These are phyloP conservation scores for Aurelia aurita complex sp. Pacific DNA, from an alignment of 30 jellyfish, hydroid and myxozoan species.

Conservation along the genomic window DNA sequence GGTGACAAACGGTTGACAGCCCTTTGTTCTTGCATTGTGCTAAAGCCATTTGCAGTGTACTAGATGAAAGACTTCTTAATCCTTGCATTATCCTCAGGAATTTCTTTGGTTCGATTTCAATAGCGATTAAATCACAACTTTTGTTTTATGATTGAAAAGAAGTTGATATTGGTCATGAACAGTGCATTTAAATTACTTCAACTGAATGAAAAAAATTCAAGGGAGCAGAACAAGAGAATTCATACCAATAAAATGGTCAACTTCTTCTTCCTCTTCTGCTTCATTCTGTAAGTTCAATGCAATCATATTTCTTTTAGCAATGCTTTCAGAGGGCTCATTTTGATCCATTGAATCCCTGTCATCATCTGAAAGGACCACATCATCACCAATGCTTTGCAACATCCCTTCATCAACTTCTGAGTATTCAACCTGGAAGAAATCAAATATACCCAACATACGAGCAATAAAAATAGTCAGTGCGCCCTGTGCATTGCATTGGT, in stretches of 20 bases:
- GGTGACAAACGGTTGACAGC: too few species aligned
- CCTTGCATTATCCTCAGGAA: too few species aligned
- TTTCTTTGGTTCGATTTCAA: too few species aligned
- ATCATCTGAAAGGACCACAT: constrained; percentile 47
- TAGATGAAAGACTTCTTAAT: too few species aligned
- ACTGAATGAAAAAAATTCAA: not conserved
- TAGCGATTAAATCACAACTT: too few species aligned
- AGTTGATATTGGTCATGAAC: too few species aligned
- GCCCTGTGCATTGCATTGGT: too few species aligned
- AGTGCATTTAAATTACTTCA: too few species aligned
- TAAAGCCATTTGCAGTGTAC: too few species aligned
- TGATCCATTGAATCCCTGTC: constrained; percentile 48
- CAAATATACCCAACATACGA: not conserved
- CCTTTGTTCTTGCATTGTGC: too few species aligned
- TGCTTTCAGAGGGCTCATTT: constrained; percentile 67
- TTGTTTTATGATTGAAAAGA: too few species aligned
- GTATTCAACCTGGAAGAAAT: constrained; percentile 57
- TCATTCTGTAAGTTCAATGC: constrained; percentile 70
- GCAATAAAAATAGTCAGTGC: too few species aligned
- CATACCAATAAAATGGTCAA: constrained; percentile 72
- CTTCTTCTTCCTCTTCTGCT: constrained; percentile 86
- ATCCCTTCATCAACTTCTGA: constrained; percentile 79
- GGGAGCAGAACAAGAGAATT: not conserved
- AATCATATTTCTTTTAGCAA: constrained; percentile 66
- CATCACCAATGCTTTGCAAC: constrained; percentile 31